Evolutionary conservation across 2,797 vertebrate species (phyloP).

Genomic region (Stomatorhinus walkeri): DNA sequence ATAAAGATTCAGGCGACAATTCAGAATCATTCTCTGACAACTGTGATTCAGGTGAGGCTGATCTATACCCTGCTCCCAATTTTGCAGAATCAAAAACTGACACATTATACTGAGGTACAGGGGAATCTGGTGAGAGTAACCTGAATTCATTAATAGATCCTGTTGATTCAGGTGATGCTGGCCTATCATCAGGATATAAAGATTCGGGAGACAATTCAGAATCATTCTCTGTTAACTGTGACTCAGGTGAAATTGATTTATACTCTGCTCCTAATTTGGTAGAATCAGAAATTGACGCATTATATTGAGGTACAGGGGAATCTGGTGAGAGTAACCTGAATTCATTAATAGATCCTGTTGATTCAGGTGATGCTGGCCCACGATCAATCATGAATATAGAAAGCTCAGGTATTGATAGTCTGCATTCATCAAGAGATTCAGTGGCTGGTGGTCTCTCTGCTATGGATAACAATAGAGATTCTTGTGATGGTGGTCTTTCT

Average conservation of each 20-base stretch:
- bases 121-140: slow-evolving; percentile 36
- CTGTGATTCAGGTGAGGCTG: background rate
- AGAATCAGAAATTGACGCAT: background rate
- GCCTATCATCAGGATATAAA: background rate
- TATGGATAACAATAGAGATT: slow-evolving; percentile 33
- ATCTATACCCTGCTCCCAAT: background rate
- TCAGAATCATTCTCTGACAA: background rate
- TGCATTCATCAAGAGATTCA: slow-evolving; percentile 27
- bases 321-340: slow-evolving; percentile 30
- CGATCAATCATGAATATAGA: slow-evolving; percentile 22
- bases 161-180: slow-evolving; percentile 32
- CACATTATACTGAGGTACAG: slow-evolving; percentile 27
- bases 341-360: slow-evolving; percentile 17
- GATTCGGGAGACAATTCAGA: background rate
- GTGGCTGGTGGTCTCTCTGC: slow-evolving; percentile 16
- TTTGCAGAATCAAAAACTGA: background rate
- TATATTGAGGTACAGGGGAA: slow-evolving; percentile 33
- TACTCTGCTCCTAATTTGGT: background rate
- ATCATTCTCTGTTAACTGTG: background rate
- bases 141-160: slow-evolving; percentile 13
- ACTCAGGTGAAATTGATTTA: background rate
- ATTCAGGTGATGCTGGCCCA: slow-evolving; percentile 35
- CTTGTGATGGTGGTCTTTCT: slow-evolving; percentile 32
- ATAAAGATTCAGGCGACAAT: background rate
- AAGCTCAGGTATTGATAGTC: slow-evolving; percentile 20